phyloP scores from a whole-genome alignment of 2,888 invertebrate species.

The Phania funesta region DNA sequence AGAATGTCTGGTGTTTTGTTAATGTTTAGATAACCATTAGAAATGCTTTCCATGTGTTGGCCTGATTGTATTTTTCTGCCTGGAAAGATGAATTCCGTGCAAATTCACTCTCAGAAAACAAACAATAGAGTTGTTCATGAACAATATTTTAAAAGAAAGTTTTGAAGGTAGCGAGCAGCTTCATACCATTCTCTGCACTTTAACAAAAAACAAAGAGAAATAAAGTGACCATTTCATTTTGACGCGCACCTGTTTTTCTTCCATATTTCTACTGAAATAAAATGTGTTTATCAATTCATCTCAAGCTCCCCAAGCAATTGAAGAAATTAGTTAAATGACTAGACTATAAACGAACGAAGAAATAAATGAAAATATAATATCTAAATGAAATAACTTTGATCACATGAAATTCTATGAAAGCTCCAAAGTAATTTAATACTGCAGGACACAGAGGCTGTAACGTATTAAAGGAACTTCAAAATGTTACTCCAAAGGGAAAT shows the following conservation, averaged over 20 bases:
- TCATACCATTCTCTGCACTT: too few species aligned
- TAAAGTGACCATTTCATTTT: not conserved
- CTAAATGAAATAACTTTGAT: not conserved
- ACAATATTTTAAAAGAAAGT: too few species aligned
- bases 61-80: too few species aligned
- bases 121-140: too few species aligned
- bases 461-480: not conserved
- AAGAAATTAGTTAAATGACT: conserved; percentile 12
- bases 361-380: not conserved
- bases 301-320: not conserved
- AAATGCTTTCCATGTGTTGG: too few species aligned
- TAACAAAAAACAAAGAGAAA: too few species aligned
- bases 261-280: not conserved
- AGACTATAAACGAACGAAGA: not conserved
- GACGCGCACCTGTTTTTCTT: not conserved
- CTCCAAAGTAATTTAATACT: conserved; percentile 24
- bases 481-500: conserved; percentile 31
- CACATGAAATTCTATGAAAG: not conserved
- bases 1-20: too few species aligned
- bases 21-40: too few species aligned
- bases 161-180: too few species aligned
- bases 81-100: too few species aligned
- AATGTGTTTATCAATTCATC: not conserved
- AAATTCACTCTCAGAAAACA: too few species aligned
- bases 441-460: not conserved